Conservation (phyloP, 2,888 invertebrate species). For the Scaptomyza parva region DNA sequence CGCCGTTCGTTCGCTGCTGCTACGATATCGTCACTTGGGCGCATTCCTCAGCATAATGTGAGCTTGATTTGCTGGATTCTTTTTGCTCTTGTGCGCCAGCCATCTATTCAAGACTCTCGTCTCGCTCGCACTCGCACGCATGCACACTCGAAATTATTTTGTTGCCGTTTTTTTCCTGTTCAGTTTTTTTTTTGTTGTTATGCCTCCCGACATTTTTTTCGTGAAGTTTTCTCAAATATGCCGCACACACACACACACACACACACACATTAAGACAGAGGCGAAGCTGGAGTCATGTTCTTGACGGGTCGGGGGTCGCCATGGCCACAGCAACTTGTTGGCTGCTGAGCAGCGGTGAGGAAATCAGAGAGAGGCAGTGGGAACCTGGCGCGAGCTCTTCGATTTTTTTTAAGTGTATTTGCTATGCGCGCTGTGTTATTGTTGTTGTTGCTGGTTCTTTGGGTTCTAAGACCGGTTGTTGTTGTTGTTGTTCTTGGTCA, state of each 20-base stretch:
- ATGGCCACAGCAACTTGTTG: conserved; percentile 71
- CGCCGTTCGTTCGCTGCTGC: conserved; percentile 72
- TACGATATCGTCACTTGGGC: conserved; percentile 84
- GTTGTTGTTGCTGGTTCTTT: conserved; percentile 59
- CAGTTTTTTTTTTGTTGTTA: conserved; percentile 41
- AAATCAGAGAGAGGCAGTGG: conserved; percentile 18
- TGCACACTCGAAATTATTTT: conserved; percentile 72
- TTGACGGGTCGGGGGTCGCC: conserved; percentile 58
- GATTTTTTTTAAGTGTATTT: conserved; percentile 73
- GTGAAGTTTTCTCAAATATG: conserved; percentile 67
- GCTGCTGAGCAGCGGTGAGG: conserved; percentile 9
- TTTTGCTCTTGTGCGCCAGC: conserved; percentile 57
- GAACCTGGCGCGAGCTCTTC: conserved; percentile 44
- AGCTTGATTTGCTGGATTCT: conserved; percentile 84
- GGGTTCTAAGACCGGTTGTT: conserved; percentile 66
- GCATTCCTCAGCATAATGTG: conserved; percentile 83
- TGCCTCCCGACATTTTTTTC: conserved; percentile 42
- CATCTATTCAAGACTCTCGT: conserved; percentile 32
- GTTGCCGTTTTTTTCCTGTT: conserved; percentile 58
- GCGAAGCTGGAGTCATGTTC: conserved; percentile 58
- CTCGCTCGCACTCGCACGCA: conserved; percentile 44
- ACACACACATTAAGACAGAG: conserved; percentile 22
- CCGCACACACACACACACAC: conserved; percentile 52
- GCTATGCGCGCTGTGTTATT: conserved; percentile 56
- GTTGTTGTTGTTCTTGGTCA: conserved; percentile 67